phyloP scores from a whole-genome alignment of 2,797 vertebrate genomes.

The Pachyuromys duprasi region DNA sequence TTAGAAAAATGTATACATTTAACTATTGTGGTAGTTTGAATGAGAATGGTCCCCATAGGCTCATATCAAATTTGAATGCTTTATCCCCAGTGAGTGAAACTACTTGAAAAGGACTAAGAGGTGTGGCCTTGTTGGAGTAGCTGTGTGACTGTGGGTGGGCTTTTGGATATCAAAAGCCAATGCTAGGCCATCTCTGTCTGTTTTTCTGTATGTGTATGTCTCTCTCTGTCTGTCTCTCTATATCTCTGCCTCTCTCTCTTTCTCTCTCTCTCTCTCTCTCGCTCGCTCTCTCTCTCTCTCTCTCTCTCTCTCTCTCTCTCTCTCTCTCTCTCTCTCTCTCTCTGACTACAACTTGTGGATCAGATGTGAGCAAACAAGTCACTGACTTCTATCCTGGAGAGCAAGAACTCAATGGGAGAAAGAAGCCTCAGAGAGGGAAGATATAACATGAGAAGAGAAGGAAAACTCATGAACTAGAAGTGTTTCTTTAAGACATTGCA shows the following conservation, averaged over 20 bases:
- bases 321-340: too few relatives aligned
- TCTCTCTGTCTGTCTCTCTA: not conserved
- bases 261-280: not conserved
- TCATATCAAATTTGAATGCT: not conserved
- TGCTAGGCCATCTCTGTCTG: not conserved
- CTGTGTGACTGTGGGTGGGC: not conserved
- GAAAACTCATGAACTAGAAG: not conserved
- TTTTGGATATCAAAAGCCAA: not conserved
- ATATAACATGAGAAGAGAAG: not conserved
- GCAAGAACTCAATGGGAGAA: not conserved
- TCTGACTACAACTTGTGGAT: not conserved
- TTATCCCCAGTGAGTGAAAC: not conserved
- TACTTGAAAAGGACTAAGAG: not conserved
- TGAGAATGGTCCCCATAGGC: not conserved
- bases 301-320: too few relatives aligned
- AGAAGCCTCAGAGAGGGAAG: not conserved
- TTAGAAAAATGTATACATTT: not conserved
- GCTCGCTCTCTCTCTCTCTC: too few relatives aligned
- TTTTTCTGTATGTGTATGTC: too few relatives aligned
- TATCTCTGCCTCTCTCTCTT: not conserved
- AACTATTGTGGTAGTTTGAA: not conserved
- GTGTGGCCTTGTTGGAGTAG: not conserved
- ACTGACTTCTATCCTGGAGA: not conserved
- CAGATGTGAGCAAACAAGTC: not conserved
- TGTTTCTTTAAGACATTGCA: not conserved